Base-by-base conservation (phyloP, 2,888 invertebrate species). In the Torymus tubicola region DNA sequence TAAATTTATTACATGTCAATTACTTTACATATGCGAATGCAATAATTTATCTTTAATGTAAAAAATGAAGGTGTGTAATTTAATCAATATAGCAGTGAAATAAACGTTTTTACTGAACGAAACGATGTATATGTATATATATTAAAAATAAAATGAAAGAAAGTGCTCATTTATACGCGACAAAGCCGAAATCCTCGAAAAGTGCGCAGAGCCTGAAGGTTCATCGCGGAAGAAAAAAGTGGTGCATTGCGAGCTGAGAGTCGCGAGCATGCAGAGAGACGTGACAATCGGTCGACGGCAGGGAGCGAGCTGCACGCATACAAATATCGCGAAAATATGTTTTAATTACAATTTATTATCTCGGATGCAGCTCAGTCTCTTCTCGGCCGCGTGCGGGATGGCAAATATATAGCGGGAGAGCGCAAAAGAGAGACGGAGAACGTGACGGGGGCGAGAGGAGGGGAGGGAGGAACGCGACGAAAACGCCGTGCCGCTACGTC, bases 401-500 rank as follows among this genome's bases (percentile, higher is more conserved):
- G 60, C 58, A 50, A 65, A 75, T 31, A 75, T 31, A 55, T 8
- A 63, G 55, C 53, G 50, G 60, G 14, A 42, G 31, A 3, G 31
- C 55, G 63, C 4, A 14, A 14, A 24, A 11, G 21, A 14, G 31
- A 12, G 21, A 11, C 50, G 18, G 31, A 31, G 31, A 31, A 42
- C 31, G 52, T 14, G 16, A 61, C 53, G 58, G 13, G 58, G 13
- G 8, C 18, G 52, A 60, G 18, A 42, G 60, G 61, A 21, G 16
- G 72, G 64, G 61, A 58, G 52, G 42, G 67, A 70, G 81, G 82
- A 81, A 78, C 81, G 82, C 50, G 83, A 82, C 68, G 84, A 82
- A 84, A 84, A 87, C 87, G 87, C 86, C 86, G 85, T 87, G 86
- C 83, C 85, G 88, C 87, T 86, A 87, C 90, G 89, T 90, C 90